A percentile compares a stretch with the other conserved stretches of the same genome.
Evolutionary conservation across 1,140 invertebrate genomes (phyloP).

Genomic region (Uloborus diversus): DNA sequence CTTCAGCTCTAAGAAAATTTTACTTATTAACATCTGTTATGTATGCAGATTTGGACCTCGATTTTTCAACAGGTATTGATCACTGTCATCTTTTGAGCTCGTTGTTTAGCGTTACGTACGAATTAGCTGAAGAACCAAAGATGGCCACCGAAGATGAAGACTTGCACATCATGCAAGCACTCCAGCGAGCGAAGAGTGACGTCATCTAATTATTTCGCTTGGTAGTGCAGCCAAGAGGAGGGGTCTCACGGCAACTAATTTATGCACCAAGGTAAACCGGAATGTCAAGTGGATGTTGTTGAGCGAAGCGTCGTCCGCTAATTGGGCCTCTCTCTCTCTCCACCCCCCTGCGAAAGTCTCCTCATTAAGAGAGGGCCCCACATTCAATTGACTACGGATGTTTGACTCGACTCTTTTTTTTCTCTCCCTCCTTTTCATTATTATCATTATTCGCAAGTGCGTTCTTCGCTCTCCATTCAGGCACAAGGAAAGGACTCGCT

Average conservation of each 20-base stretch:
- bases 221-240: slow-evolving; percentile 49
- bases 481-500: neutral
- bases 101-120: too few relatives aligned
- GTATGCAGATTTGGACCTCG: too few relatives aligned
- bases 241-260: slow-evolving; percentile 55
- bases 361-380: slow-evolving; percentile 15
- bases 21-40: too few relatives aligned
- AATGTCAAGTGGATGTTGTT: slow-evolving; percentile 56
- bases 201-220: slow-evolving; percentile 57
- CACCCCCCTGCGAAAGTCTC: slow-evolving; percentile 42
- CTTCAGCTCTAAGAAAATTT: too few relatives aligned
- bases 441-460: slow-evolving; percentile 39
- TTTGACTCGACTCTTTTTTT: slow-evolving; percentile 30
- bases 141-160: too few relatives aligned
- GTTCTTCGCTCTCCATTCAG: slow-evolving; percentile 9
- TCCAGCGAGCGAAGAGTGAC: slow-evolving; percentile 34
- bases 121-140: too few relatives aligned
- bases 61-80: too few relatives aligned
- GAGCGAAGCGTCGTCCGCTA: slow-evolving; percentile 29
- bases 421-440: slow-evolving; percentile 31
- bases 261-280: slow-evolving; percentile 56
- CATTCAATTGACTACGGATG: slow-evolving; percentile 47
- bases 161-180: too few relatives aligned
- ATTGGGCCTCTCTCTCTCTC: slow-evolving; percentile 38
- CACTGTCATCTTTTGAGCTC: too few relatives aligned